Conservation (phyloP, 2,797 vertebrate species). For the Paramormyrops hopkinsi region DNA sequence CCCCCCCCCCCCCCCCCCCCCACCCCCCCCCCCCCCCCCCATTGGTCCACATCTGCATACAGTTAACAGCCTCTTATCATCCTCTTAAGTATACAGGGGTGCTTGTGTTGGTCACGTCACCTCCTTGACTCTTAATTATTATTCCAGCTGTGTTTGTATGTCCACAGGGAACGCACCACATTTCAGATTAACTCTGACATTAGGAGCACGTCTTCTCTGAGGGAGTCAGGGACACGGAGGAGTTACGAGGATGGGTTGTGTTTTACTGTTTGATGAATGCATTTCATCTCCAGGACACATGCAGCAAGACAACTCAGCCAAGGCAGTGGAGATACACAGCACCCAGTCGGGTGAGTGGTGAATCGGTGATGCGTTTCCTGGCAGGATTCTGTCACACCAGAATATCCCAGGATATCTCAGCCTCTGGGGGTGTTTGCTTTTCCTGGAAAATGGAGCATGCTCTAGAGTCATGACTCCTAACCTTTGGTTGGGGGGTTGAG, state of each 20-base stretch:
- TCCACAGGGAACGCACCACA: not conserved
- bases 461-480: not conserved
- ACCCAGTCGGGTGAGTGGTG: not conserved
- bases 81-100: not conserved
- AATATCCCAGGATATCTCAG: not conserved
- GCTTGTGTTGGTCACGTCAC: not conserved
- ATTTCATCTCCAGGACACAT: not conserved
- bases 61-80: not conserved
- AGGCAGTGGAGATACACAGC: not conserved
- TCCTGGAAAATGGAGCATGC: conserved; percentile 3
- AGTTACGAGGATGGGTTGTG: not conserved
- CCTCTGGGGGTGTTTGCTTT: not conserved
- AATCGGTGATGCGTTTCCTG: not conserved
- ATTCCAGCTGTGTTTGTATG: not conserved
- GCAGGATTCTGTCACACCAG: not conserved
- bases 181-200: not conserved
- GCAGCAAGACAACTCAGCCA: not conserved
- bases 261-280: not conserved
- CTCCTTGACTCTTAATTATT: conserved; percentile 29
- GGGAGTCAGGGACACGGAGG: not conserved
- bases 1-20: not conserved
- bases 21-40: not conserved
- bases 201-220: not conserved
- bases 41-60: not conserved
- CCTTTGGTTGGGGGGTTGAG: not conserved